Percentiles rank a stretch among this genome's conserved stretches.
phyloP scores from a whole-genome alignment of 2,888 invertebrate genomes.

The Amaurobius ferox region DNA sequence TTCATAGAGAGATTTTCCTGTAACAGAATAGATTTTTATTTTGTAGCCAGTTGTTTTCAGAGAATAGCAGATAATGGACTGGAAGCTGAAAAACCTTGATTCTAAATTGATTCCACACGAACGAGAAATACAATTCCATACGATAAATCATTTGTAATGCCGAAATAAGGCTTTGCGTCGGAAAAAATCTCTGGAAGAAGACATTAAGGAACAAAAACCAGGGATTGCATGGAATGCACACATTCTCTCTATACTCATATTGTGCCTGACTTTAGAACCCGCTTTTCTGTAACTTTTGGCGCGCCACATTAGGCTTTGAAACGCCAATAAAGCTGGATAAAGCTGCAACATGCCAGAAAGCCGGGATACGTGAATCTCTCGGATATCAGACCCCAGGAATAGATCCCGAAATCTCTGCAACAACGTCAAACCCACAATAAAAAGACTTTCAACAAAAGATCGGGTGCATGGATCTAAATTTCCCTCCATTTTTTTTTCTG shows the following conservation, averaged over 20 bases:
- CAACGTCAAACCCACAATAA: slow-evolving; percentile 7
- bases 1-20: no score
- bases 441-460: slow-evolving; percentile 10
- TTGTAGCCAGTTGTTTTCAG: no score
- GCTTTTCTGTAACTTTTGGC: background rate
- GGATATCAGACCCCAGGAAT: slow-evolving; percentile 2
- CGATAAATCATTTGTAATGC: slow-evolving; percentile 2
- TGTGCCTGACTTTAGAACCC: background rate
- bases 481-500: background rate
- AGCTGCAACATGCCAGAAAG: background rate
- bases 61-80: background rate
- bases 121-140: background rate
- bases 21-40: no score
- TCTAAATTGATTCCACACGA: background rate
- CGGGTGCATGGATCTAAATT: slow-evolving; percentile 13
- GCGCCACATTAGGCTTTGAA: background rate
- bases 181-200: background rate
- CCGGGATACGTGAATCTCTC: background rate
- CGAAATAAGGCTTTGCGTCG: background rate
- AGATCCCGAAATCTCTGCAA: background rate
- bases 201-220: background rate
- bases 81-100: background rate
- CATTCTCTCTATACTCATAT: background rate
- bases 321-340: slow-evolving; percentile 14
- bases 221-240: background rate